Evolutionary conservation across 2,113 vertebrate genomes (phyloP).

Genomic region (Carassius gibelio): DNA sequence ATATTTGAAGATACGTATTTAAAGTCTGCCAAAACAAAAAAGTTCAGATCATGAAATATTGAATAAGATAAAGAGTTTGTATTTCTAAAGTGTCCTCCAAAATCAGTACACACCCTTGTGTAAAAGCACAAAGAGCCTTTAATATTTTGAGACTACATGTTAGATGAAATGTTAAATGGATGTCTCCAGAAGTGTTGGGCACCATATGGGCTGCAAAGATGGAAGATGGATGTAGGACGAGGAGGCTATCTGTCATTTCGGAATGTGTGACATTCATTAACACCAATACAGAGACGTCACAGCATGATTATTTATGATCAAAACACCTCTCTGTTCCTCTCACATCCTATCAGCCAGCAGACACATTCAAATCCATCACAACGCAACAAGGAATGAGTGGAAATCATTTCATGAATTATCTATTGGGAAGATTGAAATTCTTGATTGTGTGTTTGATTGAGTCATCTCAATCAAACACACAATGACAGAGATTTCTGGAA

Average conservation of each 20-base stretch:
- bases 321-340: slow-evolving; percentile 13
- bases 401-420: slow-evolving; percentile 14
- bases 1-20: no score
- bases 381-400: background rate
- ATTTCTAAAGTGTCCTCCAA: background rate
- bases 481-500: background rate
- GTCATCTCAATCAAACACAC: background rate
- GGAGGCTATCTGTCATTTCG: slow-evolving; percentile 52
- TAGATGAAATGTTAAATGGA: slow-evolving; percentile 52
- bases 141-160: slow-evolving; percentile 58
- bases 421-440: background rate
- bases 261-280: slow-evolving; percentile 70
- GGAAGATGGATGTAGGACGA: slow-evolving; percentile 55
- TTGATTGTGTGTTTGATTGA: slow-evolving; percentile 5
- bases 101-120: background rate
- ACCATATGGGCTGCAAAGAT: slow-evolving; percentile 48
- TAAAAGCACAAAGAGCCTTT: slow-evolving; percentile 35
- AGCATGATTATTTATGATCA: slow-evolving; percentile 22
- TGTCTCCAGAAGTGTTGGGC: slow-evolving; percentile 19
- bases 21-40: background rate
- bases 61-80: background rate
- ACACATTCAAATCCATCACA: slow-evolving; percentile 1
- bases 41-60: background rate
- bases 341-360: background rate
- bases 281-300: slow-evolving; percentile 52